Evolutionary conservation across 2,888 invertebrate genomes (phyloP), one percentile per base, ranked within the genome.

Genomic region (Erebia epiphron): DNA sequence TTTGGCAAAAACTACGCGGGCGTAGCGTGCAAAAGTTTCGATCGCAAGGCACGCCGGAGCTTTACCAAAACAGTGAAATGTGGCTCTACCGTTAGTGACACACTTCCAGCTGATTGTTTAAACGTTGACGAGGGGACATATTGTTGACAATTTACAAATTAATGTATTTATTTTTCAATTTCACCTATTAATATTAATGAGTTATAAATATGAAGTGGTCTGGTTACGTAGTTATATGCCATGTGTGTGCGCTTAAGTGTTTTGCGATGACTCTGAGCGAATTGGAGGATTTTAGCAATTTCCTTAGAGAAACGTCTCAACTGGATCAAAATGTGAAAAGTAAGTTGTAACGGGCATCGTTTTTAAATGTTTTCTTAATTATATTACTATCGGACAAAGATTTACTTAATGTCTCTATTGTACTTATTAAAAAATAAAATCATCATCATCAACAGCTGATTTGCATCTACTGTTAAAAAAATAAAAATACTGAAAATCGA

Each of bases 311-410:
- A 78, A 91, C 92, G 1, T 91, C 93, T 5, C 86, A 86, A 56
- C 83, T 93, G 81, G 91, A 92, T 81, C 85, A 88, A 73, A 87
- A 86, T 73, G 83, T 91, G 41, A 91, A 89, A 87, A 92, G 93
- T 93, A 82, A 90, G 92, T 86, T 49, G 26, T 26, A 26, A 58
- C 9, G 4, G 10, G 14, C 3, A 54, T 11, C 10, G 2, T 54
- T 54, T 18, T 2, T 52, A 52, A 54, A 18, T 18, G 18, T 54
- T 54, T 16, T 11, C 1, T 11, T 11, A 46, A 11, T 43, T 43
- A 43, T 43, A 43, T 43, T 43, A 43, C 3, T 43, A 9, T 43
- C 43, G 43, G 35, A 7, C 4, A 35, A 35, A 35, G 35, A 35
- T 35, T 35, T 35, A 35, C 7, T 35, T 7, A 35, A 35, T 7